Percentiles rank a stretch among this genome's conserved stretches.
phyloP scores from a whole-genome alignment of 2,797 vertebrate species.

The Sebastes hubbsi region DNA sequence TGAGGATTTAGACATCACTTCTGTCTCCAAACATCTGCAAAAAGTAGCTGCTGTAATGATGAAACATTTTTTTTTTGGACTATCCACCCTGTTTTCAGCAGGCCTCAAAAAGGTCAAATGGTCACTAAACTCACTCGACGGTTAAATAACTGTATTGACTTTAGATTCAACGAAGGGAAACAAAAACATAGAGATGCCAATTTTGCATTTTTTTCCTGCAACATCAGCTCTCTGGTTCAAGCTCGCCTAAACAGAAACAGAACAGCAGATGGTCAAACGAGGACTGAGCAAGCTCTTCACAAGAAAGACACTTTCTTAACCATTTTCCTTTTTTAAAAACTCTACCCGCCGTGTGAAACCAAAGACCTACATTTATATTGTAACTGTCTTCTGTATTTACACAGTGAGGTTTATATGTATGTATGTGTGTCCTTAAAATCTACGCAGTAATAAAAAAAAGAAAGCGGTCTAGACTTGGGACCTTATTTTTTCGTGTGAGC shows the following conservation, averaged over 20 bases:
- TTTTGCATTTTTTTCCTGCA: slow-evolving; percentile 23
- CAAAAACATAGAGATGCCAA: slow-evolving; percentile 1
- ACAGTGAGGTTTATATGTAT: neutral
- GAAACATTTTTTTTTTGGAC: neutral
- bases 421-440: neutral
- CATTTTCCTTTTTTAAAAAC: neutral
- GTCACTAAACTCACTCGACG: neutral
- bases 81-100: neutral
- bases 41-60: neutral
- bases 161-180: neutral
- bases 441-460: neutral
- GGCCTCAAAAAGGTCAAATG: neutral
- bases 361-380: neutral
- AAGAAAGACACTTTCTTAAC: neutral
- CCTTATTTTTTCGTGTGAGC: too few relatives aligned
- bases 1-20: neutral
- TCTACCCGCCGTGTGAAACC: neutral
- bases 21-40: neutral
- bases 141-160: neutral
- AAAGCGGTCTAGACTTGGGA: neutral
- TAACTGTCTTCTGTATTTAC: neutral
- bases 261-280: slow-evolving; percentile 10
- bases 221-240: neutral
- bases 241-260: slow-evolving; percentile 2
- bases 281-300: neutral